Percentiles rank a stretch among this genome's conserved stretches.
These are phyloP conservation scores for Geodia barretti DNA, from an alignment of 37 sponge, comb jelly and placozoan species.

Conservation along the genomic window DNA sequence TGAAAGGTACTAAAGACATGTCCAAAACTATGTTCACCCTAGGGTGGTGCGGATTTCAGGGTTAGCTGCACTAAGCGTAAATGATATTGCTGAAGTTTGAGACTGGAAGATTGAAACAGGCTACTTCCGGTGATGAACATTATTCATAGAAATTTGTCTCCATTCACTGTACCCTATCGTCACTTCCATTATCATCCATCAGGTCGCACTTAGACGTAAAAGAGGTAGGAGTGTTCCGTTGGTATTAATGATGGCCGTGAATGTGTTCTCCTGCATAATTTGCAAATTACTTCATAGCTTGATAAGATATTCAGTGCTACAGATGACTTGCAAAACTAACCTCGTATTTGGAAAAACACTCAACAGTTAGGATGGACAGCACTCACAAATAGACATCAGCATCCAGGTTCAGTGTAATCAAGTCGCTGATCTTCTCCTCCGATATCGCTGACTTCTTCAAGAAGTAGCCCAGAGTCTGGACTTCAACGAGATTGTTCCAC, in stretches of 20 bases:
- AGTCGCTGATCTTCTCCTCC: not conserved
- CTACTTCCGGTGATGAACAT: not conserved
- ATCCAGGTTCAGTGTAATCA: slow-evolving; percentile 50
- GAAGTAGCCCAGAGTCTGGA: not conserved
- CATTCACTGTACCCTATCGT: not conserved
- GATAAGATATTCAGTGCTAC: too few relatives aligned
- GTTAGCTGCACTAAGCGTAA: not conserved
- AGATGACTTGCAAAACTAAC: not conserved
- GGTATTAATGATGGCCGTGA: too few relatives aligned
- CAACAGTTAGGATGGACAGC: slow-evolving; percentile 39
- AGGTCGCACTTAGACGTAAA: too few relatives aligned
- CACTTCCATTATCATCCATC: too few relatives aligned
- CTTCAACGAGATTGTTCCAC: slow-evolving; percentile 50
- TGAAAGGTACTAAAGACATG: too few relatives aligned
- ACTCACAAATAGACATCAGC: slow-evolving; percentile 47
- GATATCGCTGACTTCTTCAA: not conserved
- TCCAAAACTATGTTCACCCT: too few relatives aligned
- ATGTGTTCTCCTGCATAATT: too few relatives aligned
- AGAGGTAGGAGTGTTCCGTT: too few relatives aligned
- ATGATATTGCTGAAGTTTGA: not conserved
- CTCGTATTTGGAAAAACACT: not conserved
- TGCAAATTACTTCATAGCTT: too few relatives aligned
- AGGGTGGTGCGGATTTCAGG: not conserved
- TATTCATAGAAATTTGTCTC: too few relatives aligned
- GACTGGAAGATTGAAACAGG: not conserved